Evolutionary conservation across 2,113 vertebrate genomes (phyloP), one percentile per base, ranked within the genome.

Genomic region (Spheniscus mendiculus): DNA sequence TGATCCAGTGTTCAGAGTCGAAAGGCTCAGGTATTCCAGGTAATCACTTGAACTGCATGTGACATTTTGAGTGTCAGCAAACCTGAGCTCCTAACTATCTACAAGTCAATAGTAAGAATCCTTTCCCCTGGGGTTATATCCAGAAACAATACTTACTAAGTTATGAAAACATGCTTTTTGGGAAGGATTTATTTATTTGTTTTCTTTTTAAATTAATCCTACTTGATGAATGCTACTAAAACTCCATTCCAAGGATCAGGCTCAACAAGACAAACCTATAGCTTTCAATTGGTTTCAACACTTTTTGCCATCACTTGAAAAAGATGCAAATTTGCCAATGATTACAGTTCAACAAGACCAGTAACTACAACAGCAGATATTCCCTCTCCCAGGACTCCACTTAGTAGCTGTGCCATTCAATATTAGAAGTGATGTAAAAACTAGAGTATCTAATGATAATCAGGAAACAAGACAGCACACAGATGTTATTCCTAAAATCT

Each of bases 11-110:
- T 40, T 82, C 58, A 89, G 61, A 73, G 42, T 0, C 3, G 0
- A 71, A 56, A 95, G 40, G 27, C 17, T 74, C 72, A 72, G 10
- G 12, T 55, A 72, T 69, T 40, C 34, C 65, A 84, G 26, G n/a
- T 20, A 61, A 70, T 32, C 42, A 56, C 19, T 12, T 74, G 53
- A 74, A 66, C 3, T 1, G 5, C 63, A 63, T 0, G 0, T 17
- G 38, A 86, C 90, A 42, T 90, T 90, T 30, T 55, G 11, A 71
- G 19, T 2, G 9, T 67, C 32, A 29, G n/a, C 21, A 87, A 95
- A 89, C 18, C 29, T 22, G 44, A 93, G 34, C 13, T 61, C 73
- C 23, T 25, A 67, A 15, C 8, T 55, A 47, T 52, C 15, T 55
- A 18, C 45, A 79, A 71, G 22, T 14, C 30, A 72, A 10, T 6